A percentile compares a stretch with the other conserved stretches of the same genome.
Evolutionary conservation across 92 coral and sea anemone genomes (phyloP).

Genomic region (Zoanthus gigantus): DNA sequence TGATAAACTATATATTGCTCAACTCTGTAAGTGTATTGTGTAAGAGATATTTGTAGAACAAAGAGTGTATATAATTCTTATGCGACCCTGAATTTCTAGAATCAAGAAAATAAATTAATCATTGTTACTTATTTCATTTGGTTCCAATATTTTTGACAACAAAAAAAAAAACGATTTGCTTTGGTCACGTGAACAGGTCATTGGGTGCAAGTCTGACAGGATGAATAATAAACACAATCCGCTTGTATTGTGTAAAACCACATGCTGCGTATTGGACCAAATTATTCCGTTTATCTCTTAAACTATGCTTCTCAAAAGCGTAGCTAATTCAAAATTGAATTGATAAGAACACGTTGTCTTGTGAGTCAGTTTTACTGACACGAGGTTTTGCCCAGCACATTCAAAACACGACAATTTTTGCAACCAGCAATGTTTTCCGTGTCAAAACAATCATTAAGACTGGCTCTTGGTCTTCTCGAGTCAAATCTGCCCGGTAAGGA

Average conservation of each 20-base stretch:
- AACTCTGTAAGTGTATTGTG: neutral
- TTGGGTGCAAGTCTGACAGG: neutral
- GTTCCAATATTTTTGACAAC: no score
- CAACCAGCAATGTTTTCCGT: constrained; percentile 5
- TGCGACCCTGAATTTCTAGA: neutral
- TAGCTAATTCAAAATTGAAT: neutral
- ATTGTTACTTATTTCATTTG: no score
- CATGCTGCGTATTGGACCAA: constrained; percentile 21
- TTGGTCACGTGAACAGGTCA: neutral
- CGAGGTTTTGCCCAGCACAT: neutral
- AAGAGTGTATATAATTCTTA: neutral
- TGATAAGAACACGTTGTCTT: neutral
- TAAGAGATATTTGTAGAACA: neutral
- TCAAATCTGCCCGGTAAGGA: neutral
- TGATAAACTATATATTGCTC: neutral
- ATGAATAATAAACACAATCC: neutral
- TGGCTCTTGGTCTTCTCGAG: constrained; percentile 20
- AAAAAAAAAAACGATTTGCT: neutral
- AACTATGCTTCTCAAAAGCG: constrained; percentile 12
- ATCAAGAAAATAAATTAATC: neutral
- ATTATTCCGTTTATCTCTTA: constrained; percentile 8
- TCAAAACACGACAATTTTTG: neutral
- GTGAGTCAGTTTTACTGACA: neutral
- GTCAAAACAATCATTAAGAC: constrained; percentile 1
- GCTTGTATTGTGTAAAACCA: neutral